Evolutionary conservation across 1,140 invertebrate species (phyloP).

Genomic region (Linepithema humile): DNA sequence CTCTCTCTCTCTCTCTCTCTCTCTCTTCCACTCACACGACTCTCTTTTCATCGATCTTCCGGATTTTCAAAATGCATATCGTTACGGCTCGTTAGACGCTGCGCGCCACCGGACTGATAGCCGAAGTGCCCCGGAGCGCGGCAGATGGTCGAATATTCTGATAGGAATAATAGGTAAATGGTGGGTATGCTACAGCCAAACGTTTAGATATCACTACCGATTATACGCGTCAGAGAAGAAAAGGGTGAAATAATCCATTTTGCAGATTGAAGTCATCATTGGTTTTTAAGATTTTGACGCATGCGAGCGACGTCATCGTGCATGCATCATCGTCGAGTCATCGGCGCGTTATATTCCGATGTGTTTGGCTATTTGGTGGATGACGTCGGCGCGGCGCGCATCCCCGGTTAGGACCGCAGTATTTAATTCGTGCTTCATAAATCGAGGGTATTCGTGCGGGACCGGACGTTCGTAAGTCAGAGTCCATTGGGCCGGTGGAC

Average conservation of each 20-base stretch:
- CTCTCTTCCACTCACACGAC: slow-evolving; percentile 7
- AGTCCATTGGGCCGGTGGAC: slow-evolving; percentile 59
- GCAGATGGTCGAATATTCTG: slow-evolving; percentile 65
- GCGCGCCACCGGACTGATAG: slow-evolving; percentile 64
- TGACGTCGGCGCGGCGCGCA: slow-evolving; percentile 32
- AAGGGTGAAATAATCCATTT: slow-evolving; percentile 9
- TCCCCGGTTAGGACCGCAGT: slow-evolving; percentile 13
- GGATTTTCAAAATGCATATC: slow-evolving; percentile 57
- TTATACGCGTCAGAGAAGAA: not conserved
- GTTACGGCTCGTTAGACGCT: slow-evolving; percentile 60
- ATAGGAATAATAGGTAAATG: slow-evolving; percentile 66
- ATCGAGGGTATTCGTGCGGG: slow-evolving; percentile 70
- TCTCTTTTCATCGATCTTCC: slow-evolving; percentile 59
- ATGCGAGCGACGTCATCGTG: not conserved
- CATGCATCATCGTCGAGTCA: not conserved
- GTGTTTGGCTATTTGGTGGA: too few species aligned
- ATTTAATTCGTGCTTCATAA: slow-evolving; percentile 77
- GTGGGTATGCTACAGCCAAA: slow-evolving; percentile 59
- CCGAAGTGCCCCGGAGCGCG: slow-evolving; percentile 70
- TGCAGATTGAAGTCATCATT: slow-evolving; percentile 7
- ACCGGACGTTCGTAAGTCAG: slow-evolving; percentile 61
- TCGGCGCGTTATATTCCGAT: not conserved
- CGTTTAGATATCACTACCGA: slow-evolving; percentile 49
- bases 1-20: not conserved
- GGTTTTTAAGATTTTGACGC: not conserved